These are phyloP conservation scores for Fulmarus glacialis DNA, from an alignment of 2,113 vertebrate genomes.

Conservation along the genomic window DNA sequence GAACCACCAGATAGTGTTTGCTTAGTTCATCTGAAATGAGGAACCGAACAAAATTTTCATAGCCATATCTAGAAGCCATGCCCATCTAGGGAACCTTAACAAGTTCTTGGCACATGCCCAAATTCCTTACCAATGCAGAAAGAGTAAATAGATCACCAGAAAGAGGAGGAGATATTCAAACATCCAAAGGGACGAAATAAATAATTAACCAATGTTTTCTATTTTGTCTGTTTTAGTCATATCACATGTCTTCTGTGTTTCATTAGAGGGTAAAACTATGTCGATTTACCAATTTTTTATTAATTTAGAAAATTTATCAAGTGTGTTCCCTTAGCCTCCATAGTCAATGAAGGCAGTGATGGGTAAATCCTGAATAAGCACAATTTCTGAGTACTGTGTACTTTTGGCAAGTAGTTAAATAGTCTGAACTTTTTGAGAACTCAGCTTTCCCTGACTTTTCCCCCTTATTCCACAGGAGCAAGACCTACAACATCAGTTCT, in stretches of 20 bases:
- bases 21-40: background rate
- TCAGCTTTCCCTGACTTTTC: background rate
- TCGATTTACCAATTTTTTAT: background rate
- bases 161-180: background rate
- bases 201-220: background rate
- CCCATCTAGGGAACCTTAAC: background rate
- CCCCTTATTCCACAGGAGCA: background rate
- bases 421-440: background rate
- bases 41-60: background rate
- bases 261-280: background rate
- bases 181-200: background rate
- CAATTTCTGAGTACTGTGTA: background rate
- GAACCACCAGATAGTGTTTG: fast-evolving
- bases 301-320: background rate
- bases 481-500: background rate
- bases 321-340: background rate
- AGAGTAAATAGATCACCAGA: background rate
- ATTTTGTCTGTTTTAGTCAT: background rate
- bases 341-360: background rate
- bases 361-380: background rate
- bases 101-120: fast-evolving
- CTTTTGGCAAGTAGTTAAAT: background rate
- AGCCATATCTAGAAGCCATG: background rate
- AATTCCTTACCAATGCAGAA: background rate
- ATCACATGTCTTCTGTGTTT: background rate